phyloP scores from a whole-genome alignment of 2,113 vertebrate species.

The Capreolus pygargus region DNA sequence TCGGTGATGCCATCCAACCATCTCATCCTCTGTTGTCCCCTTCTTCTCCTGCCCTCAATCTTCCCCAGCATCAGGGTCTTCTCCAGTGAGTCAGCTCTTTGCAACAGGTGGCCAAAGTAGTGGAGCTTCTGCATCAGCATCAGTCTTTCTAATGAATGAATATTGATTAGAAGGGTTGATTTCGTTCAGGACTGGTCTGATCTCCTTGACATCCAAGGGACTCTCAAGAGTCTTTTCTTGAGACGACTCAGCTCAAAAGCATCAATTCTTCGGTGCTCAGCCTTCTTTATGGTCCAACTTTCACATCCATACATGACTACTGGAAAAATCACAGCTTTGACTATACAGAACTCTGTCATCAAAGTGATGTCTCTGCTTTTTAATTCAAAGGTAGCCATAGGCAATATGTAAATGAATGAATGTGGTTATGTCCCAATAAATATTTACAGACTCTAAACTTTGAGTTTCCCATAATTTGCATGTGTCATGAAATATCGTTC shows the following conservation, averaged over 20 bases:
- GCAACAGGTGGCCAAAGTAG: background rate
- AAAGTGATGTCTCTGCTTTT: background rate
- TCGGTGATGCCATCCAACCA: background rate
- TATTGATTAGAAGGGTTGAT: background rate
- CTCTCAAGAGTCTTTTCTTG: background rate
- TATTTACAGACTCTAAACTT: background rate
- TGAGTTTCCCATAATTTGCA: background rate
- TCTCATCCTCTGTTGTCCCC: background rate
- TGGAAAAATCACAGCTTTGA: background rate
- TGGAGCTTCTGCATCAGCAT: background rate
- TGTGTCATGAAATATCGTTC: background rate
- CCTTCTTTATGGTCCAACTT: background rate
- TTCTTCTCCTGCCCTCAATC: background rate
- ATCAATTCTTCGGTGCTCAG: background rate
- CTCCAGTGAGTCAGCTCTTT: background rate
- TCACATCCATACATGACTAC: background rate
- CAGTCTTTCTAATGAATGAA: background rate
- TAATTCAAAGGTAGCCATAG: background rate
- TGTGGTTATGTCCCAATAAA: background rate
- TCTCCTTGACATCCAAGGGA: background rate
- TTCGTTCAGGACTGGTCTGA: background rate
- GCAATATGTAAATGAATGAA: background rate
- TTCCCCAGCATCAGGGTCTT: background rate
- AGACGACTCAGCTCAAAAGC: background rate
- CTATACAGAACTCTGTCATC: background rate